These are phyloP conservation scores for Theonella swinhoei DNA, from an alignment of 37 sponge, comb jelly and placozoan species.

Conservation along the genomic window DNA sequence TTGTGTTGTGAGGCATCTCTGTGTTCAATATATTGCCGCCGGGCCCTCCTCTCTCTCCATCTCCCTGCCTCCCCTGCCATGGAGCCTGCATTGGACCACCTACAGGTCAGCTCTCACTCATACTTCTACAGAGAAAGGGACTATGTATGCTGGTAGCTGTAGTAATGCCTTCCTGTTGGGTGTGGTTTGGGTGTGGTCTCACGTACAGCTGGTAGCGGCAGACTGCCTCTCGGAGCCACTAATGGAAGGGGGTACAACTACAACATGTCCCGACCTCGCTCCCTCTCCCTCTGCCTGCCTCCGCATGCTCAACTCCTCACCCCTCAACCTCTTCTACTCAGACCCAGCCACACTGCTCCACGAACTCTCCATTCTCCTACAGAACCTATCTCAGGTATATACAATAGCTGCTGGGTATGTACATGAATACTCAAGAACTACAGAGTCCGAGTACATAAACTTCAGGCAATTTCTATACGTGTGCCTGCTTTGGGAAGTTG, in stretches of 20 bases:
- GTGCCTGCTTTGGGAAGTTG: no score
- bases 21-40: conserved; percentile 74
- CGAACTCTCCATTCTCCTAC: not conserved
- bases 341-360: conserved; percentile 11
- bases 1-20: conserved; percentile 70
- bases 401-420: no score
- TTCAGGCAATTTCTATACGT: no score
- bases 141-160: no score
- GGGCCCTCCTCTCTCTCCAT: conserved; percentile 51
- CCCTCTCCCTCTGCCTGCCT: conserved; percentile 25
- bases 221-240: conserved; percentile 53
- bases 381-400: not conserved
- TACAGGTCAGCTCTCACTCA: not conserved
- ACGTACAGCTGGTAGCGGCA: conserved; percentile 14
- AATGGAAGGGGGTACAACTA: conserved; percentile 31
- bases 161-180: no score
- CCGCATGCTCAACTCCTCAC: conserved; percentile 37
- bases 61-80: not conserved
- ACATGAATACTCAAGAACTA: no score
- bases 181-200: no score
- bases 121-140: not conserved
- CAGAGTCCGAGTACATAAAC: no score
- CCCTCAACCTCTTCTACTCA: conserved; percentile 61
- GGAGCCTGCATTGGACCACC: conserved; percentile 6
- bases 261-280: conserved; percentile 49